Percentiles rank a stretch among this genome's conserved stretches.
Evolutionary conservation across 2,113 vertebrate species (phyloP).

Genomic region (Triplophysa rosa): DNA sequence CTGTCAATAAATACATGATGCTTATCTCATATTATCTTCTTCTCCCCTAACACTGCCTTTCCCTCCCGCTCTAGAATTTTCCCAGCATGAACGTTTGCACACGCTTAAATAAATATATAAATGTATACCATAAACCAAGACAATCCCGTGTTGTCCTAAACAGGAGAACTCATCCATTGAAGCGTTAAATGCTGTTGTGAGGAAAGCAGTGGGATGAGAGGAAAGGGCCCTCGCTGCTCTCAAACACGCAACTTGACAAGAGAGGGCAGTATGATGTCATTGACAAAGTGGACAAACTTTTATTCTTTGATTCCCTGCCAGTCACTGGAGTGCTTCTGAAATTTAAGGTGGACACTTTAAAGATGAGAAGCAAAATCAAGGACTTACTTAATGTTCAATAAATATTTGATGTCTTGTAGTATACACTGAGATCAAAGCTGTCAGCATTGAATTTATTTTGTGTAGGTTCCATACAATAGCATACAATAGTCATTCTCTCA

Average conservation of each 20-base stretch:
- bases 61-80: background rate
- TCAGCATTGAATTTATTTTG: background rate
- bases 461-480: background rate
- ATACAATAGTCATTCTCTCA: background rate
- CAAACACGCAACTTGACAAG: constrained; percentile 70
- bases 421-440: constrained; percentile 1
- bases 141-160: constrained; percentile 43
- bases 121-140: constrained; percentile 26
- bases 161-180: constrained; percentile 45
- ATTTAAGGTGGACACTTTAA: constrained; percentile 24
- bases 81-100: background rate
- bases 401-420: constrained; percentile 17
- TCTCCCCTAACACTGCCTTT: background rate
- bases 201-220: constrained; percentile 37
- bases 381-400: constrained; percentile 24
- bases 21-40: background rate
- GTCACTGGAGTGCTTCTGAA: constrained; percentile 6
- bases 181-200: constrained; percentile 53
- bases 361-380: constrained; percentile 23
- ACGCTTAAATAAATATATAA: constrained; percentile 41
- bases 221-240: constrained; percentile 37
- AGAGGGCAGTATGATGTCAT: constrained; percentile 80
- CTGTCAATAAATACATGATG: background rate
- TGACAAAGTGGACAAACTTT: constrained; percentile 74
- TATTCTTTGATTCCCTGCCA: constrained; percentile 44